A percentile compares a stretch with the other conserved stretches of the same genome.
Evolutionary conservation across 2,888 invertebrate genomes (phyloP).

Genomic region (Tribolium freemani): DNA sequence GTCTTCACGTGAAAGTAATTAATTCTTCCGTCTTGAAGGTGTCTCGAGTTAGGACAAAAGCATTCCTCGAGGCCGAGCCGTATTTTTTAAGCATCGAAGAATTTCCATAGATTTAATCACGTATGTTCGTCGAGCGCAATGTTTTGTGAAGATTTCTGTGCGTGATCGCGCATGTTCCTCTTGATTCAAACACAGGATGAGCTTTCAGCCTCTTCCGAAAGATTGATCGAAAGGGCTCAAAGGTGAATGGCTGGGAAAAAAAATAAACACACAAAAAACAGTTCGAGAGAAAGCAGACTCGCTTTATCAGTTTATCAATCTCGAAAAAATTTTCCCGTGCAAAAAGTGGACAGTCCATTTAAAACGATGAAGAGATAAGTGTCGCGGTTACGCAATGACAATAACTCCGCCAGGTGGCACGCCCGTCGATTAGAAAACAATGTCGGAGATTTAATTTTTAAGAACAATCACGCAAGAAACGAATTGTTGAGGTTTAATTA

Average conservation of each 20-base stretch:
- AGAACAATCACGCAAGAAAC: neutral
- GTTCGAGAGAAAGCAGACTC: neutral
- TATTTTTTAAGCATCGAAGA: conserved; percentile 43
- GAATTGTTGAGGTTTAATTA: neutral
- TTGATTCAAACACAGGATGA: conserved; percentile 63
- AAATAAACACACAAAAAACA: neutral
- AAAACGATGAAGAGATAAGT: conserved; percentile 52
- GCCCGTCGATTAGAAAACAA: conserved; percentile 47
- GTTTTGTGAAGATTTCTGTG: conserved; percentile 53
- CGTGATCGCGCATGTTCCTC: conserved; percentile 61
- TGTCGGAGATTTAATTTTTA: conserved; percentile 31
- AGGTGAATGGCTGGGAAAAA: neutral
- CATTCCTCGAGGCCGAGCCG: conserved; percentile 34
- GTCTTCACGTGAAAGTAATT: conserved; percentile 18
- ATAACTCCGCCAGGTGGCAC: conserved; percentile 48
- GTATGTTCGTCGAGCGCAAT: conserved; percentile 54
- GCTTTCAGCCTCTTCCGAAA: conserved; percentile 50
- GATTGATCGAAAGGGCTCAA: neutral
- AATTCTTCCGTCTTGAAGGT: conserved; percentile 12
- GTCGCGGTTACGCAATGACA: conserved; percentile 47
- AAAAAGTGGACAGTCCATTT: conserved; percentile 5
- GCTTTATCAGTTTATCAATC: neutral
- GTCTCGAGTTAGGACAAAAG: conserved; percentile 25
- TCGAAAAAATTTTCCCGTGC: neutral
- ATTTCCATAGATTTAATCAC: conserved; percentile 59